phyloP scores from a whole-genome alignment of 1,140 invertebrate genomes.

The Nasonia longicornis region DNA sequence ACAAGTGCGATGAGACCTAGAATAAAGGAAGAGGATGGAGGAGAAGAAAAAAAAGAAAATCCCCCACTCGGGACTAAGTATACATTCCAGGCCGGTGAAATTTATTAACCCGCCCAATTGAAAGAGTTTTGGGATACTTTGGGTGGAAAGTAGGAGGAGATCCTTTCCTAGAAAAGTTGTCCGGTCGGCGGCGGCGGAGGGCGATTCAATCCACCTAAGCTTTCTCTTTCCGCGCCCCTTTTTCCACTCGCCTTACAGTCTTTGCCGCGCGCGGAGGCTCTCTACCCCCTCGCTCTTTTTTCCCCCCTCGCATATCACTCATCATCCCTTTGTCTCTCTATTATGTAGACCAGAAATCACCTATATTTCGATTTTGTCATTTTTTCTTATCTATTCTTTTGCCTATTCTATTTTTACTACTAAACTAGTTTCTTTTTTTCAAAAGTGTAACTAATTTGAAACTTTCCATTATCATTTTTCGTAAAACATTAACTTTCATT shows the following conservation, averaged over 20 bases:
- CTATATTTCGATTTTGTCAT: not conserved
- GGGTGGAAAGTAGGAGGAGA: constrained; percentile 3
- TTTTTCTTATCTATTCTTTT: not conserved
- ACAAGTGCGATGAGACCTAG: constrained; percentile 82
- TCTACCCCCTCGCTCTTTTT: too few relatives aligned
- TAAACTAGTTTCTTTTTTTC: too few relatives aligned
- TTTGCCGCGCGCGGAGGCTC: too few relatives aligned
- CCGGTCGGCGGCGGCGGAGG: not conserved
- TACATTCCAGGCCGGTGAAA: not conserved
- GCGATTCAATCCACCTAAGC: not conserved
- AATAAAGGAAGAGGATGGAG: constrained; percentile 12
- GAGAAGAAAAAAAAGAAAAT: not conserved
- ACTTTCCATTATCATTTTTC: too few relatives aligned
- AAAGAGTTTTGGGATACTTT: constrained; percentile 33
- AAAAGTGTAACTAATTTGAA: too few relatives aligned
- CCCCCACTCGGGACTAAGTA: not conserved
- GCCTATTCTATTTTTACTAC: not conserved
- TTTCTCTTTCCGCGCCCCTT: not conserved
- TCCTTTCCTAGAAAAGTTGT: constrained; percentile 26
- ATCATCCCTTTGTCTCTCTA: not conserved
- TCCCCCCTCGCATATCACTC: not conserved
- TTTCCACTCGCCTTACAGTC: not conserved
- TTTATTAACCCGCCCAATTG: constrained; percentile 25
- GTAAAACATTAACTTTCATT: too few relatives aligned
- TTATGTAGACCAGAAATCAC: not conserved